A percentile compares a stretch with the other conserved stretches of the same genome.
Evolutionary conservation across 2,113 vertebrate species (phyloP).

Genomic region (Baryphthengus martii): DNA sequence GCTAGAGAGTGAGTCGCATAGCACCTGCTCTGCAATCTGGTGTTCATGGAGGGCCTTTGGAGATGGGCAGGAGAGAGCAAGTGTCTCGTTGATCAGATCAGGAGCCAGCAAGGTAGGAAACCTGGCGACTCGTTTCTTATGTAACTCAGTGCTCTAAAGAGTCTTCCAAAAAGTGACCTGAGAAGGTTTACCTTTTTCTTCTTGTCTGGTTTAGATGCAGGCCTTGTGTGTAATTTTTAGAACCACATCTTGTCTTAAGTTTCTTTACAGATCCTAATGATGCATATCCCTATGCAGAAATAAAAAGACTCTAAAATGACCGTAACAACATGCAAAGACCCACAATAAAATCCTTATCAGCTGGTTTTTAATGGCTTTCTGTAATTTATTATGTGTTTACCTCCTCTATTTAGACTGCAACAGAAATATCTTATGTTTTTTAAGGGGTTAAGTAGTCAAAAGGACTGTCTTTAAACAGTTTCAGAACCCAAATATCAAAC

Average conservation of each 20-base stretch:
- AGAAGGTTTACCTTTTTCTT: not conserved
- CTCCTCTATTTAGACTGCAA: not conserved
- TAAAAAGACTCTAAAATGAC: not conserved
- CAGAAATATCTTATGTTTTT: not conserved
- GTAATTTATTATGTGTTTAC: not conserved
- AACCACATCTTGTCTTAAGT: not conserved
- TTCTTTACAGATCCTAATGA: not conserved
- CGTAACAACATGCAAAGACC: not conserved
- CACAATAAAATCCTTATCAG: not conserved
- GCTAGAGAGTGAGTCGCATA: not conserved
- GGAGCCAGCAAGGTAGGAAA: slow-evolving; percentile 13
- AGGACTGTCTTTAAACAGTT: not conserved
- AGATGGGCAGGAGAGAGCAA: not conserved
- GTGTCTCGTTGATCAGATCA: not conserved
- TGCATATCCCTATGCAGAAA: not conserved
- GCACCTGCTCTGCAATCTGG: slow-evolving; percentile 51
- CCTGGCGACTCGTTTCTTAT: not conserved
- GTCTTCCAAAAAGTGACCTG: not conserved
- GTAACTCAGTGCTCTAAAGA: not conserved
- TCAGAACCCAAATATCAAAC: not conserved
- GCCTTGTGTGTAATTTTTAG: not conserved
- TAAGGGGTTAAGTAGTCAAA: not conserved
- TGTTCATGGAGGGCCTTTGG: not conserved
- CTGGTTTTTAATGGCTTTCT: not conserved
- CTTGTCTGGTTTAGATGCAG: not conserved